phyloP scores from a whole-genome alignment of 2,888 invertebrate species.

The Latrodectus elegans region DNA sequence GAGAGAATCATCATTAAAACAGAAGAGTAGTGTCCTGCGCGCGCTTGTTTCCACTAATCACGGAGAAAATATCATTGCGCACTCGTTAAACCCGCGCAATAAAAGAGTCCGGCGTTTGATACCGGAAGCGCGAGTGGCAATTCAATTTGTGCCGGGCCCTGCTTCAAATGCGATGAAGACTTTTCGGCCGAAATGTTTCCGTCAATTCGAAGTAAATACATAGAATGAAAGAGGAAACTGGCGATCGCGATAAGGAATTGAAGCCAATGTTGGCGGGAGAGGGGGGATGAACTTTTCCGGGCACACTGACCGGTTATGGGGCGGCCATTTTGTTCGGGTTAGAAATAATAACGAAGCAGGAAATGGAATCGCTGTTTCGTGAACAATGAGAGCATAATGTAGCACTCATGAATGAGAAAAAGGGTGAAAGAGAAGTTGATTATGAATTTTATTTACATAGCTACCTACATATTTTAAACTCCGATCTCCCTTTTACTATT shows the following conservation, averaged over 20 bases:
- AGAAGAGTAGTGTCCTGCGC: not conserved
- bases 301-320: slow-evolving; percentile 63
- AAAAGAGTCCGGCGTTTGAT: slow-evolving; percentile 57
- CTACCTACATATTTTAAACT: not conserved
- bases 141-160: slow-evolving; percentile 59
- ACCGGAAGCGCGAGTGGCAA: slow-evolving; percentile 48
- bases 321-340: slow-evolving; percentile 55
- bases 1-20: slow-evolving; percentile 60
- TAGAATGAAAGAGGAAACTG: slow-evolving; percentile 28
- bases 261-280: not conserved
- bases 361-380: slow-evolving; percentile 60
- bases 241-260: slow-evolving; percentile 58
- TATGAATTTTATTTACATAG: slow-evolving; percentile 43
- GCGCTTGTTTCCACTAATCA: slow-evolving; percentile 27
- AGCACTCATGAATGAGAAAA: slow-evolving; percentile 48
- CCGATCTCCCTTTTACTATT: not conserved
- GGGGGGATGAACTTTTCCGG: slow-evolving; percentile 11
- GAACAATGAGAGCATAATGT: slow-evolving; percentile 60
- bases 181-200: slow-evolving; percentile 53
- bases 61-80: slow-evolving; percentile 57
- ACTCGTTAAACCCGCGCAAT: slow-evolving; percentile 60
- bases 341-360: slow-evolving; percentile 52
- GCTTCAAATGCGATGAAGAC: slow-evolving; percentile 59
- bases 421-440: slow-evolving; percentile 29
- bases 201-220: slow-evolving; percentile 60